These are phyloP conservation scores for Xenopus tropicalis DNA, from an alignment of 2,113 vertebrate species.

Conservation along the genomic window UCB_Xtro_10.0 CM004443.2:161047001-161047500, in stretches of 20 bases:
- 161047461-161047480: constrained; percentile 84
- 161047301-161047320: constrained; percentile 93
- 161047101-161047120: constrained; percentile 58
- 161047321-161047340: constrained; percentile 91
- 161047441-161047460: constrained; percentile 87
- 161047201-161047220: constrained; percentile 60
- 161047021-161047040: constrained; percentile 66
- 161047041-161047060: constrained; percentile 65
- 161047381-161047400: constrained; percentile 88
- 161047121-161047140: constrained; percentile 59
- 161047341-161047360: constrained; percentile 92
- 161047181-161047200: constrained; percentile 64
- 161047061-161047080: constrained; percentile 53
- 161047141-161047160: constrained; percentile 54
- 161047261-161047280: constrained; percentile 57
- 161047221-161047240: constrained; percentile 64
- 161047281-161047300: constrained; percentile 66
- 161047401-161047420: constrained; percentile 84
- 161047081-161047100: constrained; percentile 57
- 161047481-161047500: constrained; percentile 82
- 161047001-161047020: constrained; percentile 36
- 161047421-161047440: constrained; percentile 90
- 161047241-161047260: constrained; percentile 58
- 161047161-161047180: constrained; percentile 58
- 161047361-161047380: constrained; percentile 90